These are phyloP conservation scores for Antheraea assamensis DNA, from an alignment of 2,888 invertebrate species.

Conservation along the genomic window DNA sequence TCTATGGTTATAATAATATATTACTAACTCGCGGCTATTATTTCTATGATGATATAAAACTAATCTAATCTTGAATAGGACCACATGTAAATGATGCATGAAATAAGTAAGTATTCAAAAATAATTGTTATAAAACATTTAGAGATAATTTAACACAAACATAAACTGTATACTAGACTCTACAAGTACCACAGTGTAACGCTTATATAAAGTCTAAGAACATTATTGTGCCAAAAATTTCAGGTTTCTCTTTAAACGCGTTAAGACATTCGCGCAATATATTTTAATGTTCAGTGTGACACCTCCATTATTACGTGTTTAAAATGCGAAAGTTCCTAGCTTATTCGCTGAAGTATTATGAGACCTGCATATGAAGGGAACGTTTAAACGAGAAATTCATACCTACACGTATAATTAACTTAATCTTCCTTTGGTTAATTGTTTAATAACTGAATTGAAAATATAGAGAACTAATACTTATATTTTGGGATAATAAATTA, in stretches of 20 bases:
- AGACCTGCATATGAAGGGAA: conserved; percentile 3
- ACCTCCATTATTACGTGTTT: background rate
- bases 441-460: background rate
- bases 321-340: background rate
- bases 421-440: background rate
- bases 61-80: background rate
- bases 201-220: background rate
- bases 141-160: background rate
- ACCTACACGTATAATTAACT: background rate
- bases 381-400: background rate
- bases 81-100: background rate
- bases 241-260: background rate
- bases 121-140: no score
- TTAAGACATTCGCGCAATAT: background rate
- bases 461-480: background rate
- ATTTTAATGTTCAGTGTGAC: background rate
- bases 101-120: no score
- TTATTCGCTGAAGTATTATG: background rate
- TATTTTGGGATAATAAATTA: no score
- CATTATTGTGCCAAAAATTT: background rate
- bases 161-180: background rate
- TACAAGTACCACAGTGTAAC: background rate
- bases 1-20: background rate
- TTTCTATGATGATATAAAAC: background rate
- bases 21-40: background rate